Evolutionary conservation across 2,113 vertebrate species (phyloP).

Genomic region (Anseranas semipalmata): DNA sequence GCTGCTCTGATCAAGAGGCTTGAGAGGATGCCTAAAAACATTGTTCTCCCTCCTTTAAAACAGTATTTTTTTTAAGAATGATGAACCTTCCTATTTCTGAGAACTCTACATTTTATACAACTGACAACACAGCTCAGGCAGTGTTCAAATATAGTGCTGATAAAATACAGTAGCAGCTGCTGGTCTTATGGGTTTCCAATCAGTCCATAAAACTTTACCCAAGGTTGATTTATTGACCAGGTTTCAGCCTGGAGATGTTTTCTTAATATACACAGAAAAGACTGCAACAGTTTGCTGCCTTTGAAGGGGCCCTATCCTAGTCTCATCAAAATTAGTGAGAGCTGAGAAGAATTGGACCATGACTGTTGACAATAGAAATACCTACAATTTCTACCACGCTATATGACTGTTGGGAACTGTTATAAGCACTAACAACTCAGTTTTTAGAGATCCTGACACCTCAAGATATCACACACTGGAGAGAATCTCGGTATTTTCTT

Average conservation of each 20-base stretch:
- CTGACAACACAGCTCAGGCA: not conserved
- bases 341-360: not conserved
- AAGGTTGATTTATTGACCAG: not conserved
- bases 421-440: not conserved
- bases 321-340: not conserved
- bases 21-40: not conserved
- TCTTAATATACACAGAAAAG: not conserved
- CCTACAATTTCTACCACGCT: not conserved
- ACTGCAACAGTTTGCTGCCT: not conserved
- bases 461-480: not conserved
- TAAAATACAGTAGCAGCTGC: not conserved
- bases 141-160: not conserved
- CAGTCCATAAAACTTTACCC: not conserved
- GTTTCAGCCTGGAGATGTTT: not conserved
- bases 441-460: not conserved
- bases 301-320: not conserved
- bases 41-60: not conserved
- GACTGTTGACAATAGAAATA: not conserved
- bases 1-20: not conserved
- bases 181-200: not conserved
- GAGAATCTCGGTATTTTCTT: not conserved
- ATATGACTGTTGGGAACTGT: not conserved
- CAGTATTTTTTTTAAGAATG: not conserved
- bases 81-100: not conserved
- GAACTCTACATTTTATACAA: not conserved